A percentile compares a stretch with the other conserved stretches of the same genome.
Evolutionary conservation across 2,888 invertebrate genomes (phyloP).

Genomic region (Hydropsyche betteni): DNA sequence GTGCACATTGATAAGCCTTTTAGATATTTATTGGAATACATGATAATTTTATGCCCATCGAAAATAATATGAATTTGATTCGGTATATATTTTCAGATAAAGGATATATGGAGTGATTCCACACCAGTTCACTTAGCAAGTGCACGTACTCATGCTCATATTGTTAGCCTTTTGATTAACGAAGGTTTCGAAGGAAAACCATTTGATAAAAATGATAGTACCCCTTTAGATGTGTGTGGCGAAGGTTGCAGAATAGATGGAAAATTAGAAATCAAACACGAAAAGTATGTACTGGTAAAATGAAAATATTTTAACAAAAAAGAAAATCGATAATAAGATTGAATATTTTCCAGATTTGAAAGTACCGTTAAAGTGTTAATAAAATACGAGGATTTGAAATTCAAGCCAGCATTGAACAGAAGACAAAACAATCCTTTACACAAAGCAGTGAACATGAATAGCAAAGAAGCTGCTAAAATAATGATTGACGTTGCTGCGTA

Average conservation of each 20-base stretch:
- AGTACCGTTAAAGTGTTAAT: constrained; percentile 17
- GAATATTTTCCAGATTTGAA: constrained; percentile 26
- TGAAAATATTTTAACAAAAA: neutral
- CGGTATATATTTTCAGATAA: constrained; percentile 56
- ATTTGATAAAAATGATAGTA: constrained; percentile 60
- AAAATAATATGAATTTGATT: too few species aligned
- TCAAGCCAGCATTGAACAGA: constrained; percentile 55
- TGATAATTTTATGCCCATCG: too few species aligned
- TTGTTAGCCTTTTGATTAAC: constrained; percentile 64
- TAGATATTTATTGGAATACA: too few species aligned
- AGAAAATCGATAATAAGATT: neutral
- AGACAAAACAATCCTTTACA: constrained; percentile 61
- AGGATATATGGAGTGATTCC: constrained; percentile 65
- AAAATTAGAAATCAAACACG: constrained; percentile 56
- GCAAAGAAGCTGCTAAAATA: constrained; percentile 59
- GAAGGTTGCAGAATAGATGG: constrained; percentile 54
- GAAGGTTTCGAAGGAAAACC: constrained; percentile 64
- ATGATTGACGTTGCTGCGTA: constrained; percentile 61
- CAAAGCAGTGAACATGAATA: constrained; percentile 63
- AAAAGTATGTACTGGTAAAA: constrained; percentile 46
- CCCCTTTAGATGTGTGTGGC: constrained; percentile 65
- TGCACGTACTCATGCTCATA: constrained; percentile 62
- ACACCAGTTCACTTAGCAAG: constrained; percentile 71
- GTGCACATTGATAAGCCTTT: too few species aligned
- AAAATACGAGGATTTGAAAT: constrained; percentile 36